Percentiles rank a stretch among this genome's conserved stretches.
phyloP scores from a whole-genome alignment of 2,113 vertebrate species.

The Corvus moneduloides region DNA sequence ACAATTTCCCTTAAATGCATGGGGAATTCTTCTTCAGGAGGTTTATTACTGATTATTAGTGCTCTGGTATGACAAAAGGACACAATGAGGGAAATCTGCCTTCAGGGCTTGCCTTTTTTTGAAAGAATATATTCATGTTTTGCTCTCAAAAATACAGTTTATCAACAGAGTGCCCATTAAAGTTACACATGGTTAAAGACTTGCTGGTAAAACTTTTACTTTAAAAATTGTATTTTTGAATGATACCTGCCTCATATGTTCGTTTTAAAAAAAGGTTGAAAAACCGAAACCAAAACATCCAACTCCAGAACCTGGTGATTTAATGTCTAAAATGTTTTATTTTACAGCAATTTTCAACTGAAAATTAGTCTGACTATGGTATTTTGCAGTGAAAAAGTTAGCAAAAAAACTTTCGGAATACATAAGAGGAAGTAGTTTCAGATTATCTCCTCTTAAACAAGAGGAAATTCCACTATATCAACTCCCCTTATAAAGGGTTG shows the following conservation, averaged over 20 bases:
- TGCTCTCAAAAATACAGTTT: neutral
- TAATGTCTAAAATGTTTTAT: neutral
- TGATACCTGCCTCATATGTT: neutral
- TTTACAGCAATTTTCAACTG: neutral
- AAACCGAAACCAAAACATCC: rapidly evolving
- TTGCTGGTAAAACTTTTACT: neutral
- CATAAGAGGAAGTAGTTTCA: neutral
- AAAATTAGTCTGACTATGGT: neutral
- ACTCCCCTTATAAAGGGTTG: neutral
- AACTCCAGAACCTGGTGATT: neutral
- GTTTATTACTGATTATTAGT: neutral
- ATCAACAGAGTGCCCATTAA: neutral
- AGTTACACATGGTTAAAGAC: neutral
- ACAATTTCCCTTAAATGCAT: neutral
- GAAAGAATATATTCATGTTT: neutral
- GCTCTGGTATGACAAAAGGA: neutral
- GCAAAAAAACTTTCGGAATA: neutral
- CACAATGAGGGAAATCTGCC: neutral
- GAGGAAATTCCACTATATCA: neutral
- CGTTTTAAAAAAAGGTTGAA: neutral
- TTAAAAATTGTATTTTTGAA: neutral
- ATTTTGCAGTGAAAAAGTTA: neutral
- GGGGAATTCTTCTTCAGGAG: neutral
- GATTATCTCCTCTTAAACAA: neutral
- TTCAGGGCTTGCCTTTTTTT: neutral